Evolutionary conservation across 92 coral and sea anemone species (phyloP).

Genomic region (Actinostola sp.): DNA sequence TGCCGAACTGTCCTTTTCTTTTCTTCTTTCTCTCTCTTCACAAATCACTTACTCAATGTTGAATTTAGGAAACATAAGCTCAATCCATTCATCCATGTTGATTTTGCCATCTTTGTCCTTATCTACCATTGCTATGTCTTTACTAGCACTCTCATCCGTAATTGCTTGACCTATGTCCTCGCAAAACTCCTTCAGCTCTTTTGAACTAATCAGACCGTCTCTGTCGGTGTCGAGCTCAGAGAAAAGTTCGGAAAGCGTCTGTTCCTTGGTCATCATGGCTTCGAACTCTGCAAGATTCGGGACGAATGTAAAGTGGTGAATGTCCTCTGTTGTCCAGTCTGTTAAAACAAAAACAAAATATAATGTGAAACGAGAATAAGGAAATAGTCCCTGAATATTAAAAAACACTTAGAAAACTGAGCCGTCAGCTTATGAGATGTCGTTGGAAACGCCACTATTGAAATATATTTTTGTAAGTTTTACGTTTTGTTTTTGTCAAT

Average conservation of each 20-base stretch:
- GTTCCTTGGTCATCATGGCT: slow-evolving; percentile 97
- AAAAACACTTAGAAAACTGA: too few relatives aligned
- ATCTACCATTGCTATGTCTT: slow-evolving; percentile 87
- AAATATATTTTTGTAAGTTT: too few relatives aligned
- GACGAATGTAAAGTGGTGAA: slow-evolving; percentile 87
- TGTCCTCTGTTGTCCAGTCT: slow-evolving; percentile 69
- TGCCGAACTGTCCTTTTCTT: neutral
- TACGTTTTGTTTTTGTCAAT: too few relatives aligned
- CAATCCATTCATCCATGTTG: slow-evolving; percentile 96
- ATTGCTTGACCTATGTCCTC: slow-evolving; percentile 96
- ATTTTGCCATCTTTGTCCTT: slow-evolving; percentile 91
- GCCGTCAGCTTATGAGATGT: too few relatives aligned
- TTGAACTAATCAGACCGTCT: slow-evolving; percentile 92
- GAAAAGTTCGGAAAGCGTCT: slow-evolving; percentile 92
- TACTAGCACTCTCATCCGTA: slow-evolving; percentile 82
- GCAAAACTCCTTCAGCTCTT: slow-evolving; percentile 88
- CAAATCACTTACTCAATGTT: slow-evolving; percentile 68
- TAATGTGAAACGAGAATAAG: neutral
- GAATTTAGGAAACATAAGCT: slow-evolving; percentile 98
- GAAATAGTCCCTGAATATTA: too few relatives aligned
- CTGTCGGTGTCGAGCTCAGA: slow-evolving; percentile 89
- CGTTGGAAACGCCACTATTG: too few relatives aligned
- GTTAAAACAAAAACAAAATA: neutral
- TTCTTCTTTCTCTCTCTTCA: neutral
- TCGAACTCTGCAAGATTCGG: slow-evolving; percentile 99